Base-by-base conservation (phyloP, 2,888 invertebrate genomes). In the Maniola hyperantus region DNA sequence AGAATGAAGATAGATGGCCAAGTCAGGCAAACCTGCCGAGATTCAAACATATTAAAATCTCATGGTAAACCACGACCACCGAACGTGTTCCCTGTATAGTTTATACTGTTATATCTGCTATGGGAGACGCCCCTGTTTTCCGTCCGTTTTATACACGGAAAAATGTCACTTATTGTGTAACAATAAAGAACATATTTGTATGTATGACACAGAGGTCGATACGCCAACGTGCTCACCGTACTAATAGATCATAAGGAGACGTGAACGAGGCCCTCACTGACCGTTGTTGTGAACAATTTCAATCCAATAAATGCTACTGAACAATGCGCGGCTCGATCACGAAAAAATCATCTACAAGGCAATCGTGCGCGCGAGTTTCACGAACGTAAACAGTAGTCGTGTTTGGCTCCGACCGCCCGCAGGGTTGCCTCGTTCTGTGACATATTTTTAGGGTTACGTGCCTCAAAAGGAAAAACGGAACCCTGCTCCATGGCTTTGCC, bases 311-410 rank as follows among this genome's bases (percentile, higher is more conserved):
- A 87, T 83, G 89, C 90, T 89, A 86, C 90, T 78, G 89, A 91
- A 92, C 91, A 92, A 92, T 91, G 91, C 89, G 82, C 85, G 82
- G 81, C 77, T 80, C 79, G 88, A 91, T 92, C 91, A 92, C 91
- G 91, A 91, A 92, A 91, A 91, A 91, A 91, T 88, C 85, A 88
- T 91, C 87, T 88, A 91, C 91, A 92, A 84, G 90, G 73, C 77
- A 79, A 77, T 92, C 91, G 91, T 92, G 91, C 82, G 80, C 79
- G 64, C 75, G 76, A 72, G 81, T 79, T 85, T 81, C 84, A 84
- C 84, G 84, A 82, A 71, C 74, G 73, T 73, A 77, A 76, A 81
- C 82, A 83, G 89, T 84, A 87, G 88, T 90, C 91, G 88, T 90
- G 89, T 87, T 51, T 39, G 68, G 51, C 65, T 61, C 68, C 66